Percentiles rank a stretch among this genome's conserved stretches.
These are phyloP conservation scores for Trachurus trachurus DNA, from an alignment of 2,797 vertebrate genomes.

Conservation along the genomic window DNA sequence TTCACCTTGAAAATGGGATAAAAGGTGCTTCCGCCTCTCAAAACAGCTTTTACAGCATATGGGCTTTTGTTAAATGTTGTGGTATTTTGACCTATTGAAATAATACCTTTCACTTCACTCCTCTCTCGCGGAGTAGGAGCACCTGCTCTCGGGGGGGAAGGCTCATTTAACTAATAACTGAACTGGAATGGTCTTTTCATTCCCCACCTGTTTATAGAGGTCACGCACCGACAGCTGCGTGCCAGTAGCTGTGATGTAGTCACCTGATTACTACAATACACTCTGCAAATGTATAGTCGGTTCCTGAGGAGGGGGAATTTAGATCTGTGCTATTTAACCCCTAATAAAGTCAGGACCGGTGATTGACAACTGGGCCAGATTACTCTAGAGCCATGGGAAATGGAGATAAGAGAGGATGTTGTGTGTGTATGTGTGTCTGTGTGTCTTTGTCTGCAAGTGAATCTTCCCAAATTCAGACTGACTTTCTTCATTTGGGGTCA, in stretches of 20 bases:
- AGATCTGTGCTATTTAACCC: constrained; percentile 68
- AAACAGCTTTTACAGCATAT: constrained; percentile 39
- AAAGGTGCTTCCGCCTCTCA: constrained; percentile 37
- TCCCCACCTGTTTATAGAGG: constrained; percentile 60
- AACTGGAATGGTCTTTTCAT: constrained; percentile 62
- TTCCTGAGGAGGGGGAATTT: constrained; percentile 34
- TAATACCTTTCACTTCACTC: constrained; percentile 18
- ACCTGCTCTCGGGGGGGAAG: constrained; percentile 39
- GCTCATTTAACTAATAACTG: constrained; percentile 59
- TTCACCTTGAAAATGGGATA: constrained; percentile 56
- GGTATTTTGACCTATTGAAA: constrained; percentile 46
- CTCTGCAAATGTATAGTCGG: constrained; percentile 21
- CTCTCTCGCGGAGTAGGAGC: constrained; percentile 4
- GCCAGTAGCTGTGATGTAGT: constrained; percentile 52
- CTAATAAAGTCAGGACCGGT: constrained; percentile 58
- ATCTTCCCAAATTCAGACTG: constrained; percentile 55
- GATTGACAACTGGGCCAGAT: constrained; percentile 62
- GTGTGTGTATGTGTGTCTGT: not conserved
- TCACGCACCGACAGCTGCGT: constrained; percentile 47
- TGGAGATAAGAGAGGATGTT: constrained; percentile 37
- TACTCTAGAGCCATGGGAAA: constrained; percentile 36
- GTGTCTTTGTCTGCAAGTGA: constrained; percentile 24
- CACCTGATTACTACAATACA: constrained; percentile 62
- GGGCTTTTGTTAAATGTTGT: constrained; percentile 35
- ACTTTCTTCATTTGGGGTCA: constrained; percentile 54